A percentile compares a stretch with the other conserved stretches of the same genome.
Evolutionary conservation across 2,888 invertebrate species (phyloP).

Genomic region (Sepiola atlantica): DNA sequence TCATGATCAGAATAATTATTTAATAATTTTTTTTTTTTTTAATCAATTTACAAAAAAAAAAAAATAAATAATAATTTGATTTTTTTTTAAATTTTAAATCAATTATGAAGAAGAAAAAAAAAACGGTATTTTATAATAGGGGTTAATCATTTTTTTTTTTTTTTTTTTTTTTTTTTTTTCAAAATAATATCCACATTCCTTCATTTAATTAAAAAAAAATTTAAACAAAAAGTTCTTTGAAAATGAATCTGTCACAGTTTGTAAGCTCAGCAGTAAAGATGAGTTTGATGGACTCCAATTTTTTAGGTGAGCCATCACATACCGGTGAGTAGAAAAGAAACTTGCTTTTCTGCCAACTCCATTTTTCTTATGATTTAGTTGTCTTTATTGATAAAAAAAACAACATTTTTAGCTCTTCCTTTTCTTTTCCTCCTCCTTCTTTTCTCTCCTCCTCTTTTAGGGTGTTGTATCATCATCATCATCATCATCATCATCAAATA

Average conservation of each 20-base stretch:
- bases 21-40: no score
- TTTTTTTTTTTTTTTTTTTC: not conserved
- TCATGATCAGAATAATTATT: not conserved
- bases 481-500: slow-evolving; percentile 32
- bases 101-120: not conserved
- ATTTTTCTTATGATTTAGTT: no score
- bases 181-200: not conserved
- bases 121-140: no score
- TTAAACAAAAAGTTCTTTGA: not conserved
- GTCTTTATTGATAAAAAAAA: no score
- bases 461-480: slow-evolving; percentile 1
- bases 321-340: not conserved
- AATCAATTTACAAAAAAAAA: no score
- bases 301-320: not conserved
- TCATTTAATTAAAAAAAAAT: not conserved
- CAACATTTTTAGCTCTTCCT: no score
- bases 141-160: no score
- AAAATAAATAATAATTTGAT: no score
- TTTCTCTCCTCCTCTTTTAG: not conserved
- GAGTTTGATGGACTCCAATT: not conserved
- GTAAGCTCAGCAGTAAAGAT: slow-evolving; percentile 32
- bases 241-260: not conserved
- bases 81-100: no score
- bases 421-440: not conserved
- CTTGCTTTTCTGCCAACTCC: not conserved